Evolutionary conservation across 2,113 vertebrate genomes (phyloP).

Genomic region (Carassius gibelio): DNA sequence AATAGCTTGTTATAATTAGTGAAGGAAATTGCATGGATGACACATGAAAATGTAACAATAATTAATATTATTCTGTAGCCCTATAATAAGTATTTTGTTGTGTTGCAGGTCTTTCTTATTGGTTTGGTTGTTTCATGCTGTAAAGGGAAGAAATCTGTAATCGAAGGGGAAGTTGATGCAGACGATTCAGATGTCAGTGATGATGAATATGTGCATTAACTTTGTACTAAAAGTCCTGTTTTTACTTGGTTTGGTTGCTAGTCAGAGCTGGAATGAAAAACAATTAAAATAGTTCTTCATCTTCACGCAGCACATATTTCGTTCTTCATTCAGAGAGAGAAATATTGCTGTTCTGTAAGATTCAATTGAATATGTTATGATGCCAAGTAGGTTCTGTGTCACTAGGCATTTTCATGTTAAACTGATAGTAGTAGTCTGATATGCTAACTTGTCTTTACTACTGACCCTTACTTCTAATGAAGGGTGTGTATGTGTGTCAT

Average conservation of each 20-base stretch:
- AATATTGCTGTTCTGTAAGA: neutral
- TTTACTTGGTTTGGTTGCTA: neutral
- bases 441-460: slow-evolving; percentile 16
- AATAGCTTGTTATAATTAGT: no score
- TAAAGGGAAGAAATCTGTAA: slow-evolving; percentile 95
- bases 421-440: neutral
- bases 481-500: neutral
- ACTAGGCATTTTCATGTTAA: neutral
- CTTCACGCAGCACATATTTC: neutral
- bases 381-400: slow-evolving; percentile 23
- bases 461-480: slow-evolving; percentile 12
- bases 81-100: neutral
- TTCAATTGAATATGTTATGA: neutral
- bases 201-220: slow-evolving; percentile 80
- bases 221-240: neutral
- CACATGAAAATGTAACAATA: no score
- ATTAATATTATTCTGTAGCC: no score
- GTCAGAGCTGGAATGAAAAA: neutral
- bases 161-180: slow-evolving; percentile 92
- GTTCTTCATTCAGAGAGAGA: neutral
- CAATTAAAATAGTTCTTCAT: neutral
- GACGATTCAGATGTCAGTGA: slow-evolving; percentile 95
- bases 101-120: slow-evolving; percentile 85
- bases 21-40: no score
- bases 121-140: slow-evolving; percentile 93